Base-by-base conservation (phyloP, 1,140 invertebrate species). In the Geopemphigus sp. region DNA sequence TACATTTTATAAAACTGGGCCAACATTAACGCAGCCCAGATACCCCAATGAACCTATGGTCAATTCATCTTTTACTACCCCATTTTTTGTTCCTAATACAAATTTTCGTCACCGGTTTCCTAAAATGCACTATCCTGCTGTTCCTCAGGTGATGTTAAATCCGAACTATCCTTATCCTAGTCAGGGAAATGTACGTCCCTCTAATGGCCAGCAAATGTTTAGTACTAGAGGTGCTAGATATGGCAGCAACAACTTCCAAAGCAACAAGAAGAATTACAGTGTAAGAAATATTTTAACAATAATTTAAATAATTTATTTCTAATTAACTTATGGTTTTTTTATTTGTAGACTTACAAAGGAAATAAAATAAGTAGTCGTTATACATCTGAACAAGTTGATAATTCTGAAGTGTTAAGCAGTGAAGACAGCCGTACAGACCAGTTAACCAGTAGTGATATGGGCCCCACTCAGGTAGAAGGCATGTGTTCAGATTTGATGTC, bases 61-160 rank as follows among this genome's bases (percentile, higher is more conserved):
- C 57, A 78, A 78, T n/a, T 78, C 74, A 26, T 78, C 74, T 59
- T 78, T 61, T 78, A 59, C 74, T 29, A 78, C 22, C 39, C 39
- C 56, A 24, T 63, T 78, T 78, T 78, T 61, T 78, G 74, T 78
- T 78, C 74, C 74, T 78, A 78, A 61, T 61, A 29, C 39, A 50
- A 47, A 47, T 47, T 78, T 26, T 39, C 74, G 74, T 78, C 74
- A 78, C 32, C 74, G 74, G 24, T 78, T 78, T 78, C 74, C 74
- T 78, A 78, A 78, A 78, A 59, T 78, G 57, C 74, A 78, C 74
- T 78, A 78, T 78, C 57, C 74, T 63, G 53, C 74, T 78, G 74
- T 78, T 78, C 74, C 74, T 78, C 74, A 78, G 74, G 74, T 78
- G 74, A 78, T 78, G 74, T 47, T 78, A 78, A 78, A 26, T 63